Evolutionary conservation across 2,797 vertebrate genomes (phyloP).

Genomic region (Capromys pilorides): DNA sequence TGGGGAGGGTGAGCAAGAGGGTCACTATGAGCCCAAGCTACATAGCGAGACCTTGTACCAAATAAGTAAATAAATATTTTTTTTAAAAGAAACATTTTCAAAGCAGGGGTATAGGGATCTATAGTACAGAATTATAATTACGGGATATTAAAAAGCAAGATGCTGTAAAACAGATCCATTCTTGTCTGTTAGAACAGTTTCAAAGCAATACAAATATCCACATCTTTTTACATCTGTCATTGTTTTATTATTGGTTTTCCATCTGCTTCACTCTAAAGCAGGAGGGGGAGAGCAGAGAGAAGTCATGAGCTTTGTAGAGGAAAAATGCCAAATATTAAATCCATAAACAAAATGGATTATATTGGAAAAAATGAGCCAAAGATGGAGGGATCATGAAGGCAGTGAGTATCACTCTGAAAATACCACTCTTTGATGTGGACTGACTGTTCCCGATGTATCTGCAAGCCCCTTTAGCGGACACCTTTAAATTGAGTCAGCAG

Average conservation of each 20-base stretch:
- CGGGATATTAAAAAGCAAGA: conserved; percentile 23
- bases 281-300: neutral
- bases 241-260: conserved; percentile 64
- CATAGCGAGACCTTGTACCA: too few species aligned
- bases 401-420: neutral
- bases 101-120: neutral
- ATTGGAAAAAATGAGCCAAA: conserved; percentile 47
- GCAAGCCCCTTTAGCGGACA: neutral
- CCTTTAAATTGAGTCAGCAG: neutral
- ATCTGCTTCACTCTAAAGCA: conserved; percentile 58
- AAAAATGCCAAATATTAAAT: conserved; percentile 56
- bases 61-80: too few species aligned
- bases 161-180: neutral
- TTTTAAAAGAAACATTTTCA: neutral
- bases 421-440: neutral
- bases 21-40: too few species aligned
- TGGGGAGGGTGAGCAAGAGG: too few species aligned
- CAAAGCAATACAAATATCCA: neutral
- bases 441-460: neutral
- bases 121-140: conserved; percentile 20
- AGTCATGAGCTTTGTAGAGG: conserved; percentile 42
- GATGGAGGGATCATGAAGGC: neutral
- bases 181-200: neutral
- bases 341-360: conserved; percentile 43
- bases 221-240: conserved; percentile 35